These are phyloP conservation scores for Hypomesus transpacificus DNA, from an alignment of 2,113 vertebrate species.

Conservation along the genomic window DNA sequence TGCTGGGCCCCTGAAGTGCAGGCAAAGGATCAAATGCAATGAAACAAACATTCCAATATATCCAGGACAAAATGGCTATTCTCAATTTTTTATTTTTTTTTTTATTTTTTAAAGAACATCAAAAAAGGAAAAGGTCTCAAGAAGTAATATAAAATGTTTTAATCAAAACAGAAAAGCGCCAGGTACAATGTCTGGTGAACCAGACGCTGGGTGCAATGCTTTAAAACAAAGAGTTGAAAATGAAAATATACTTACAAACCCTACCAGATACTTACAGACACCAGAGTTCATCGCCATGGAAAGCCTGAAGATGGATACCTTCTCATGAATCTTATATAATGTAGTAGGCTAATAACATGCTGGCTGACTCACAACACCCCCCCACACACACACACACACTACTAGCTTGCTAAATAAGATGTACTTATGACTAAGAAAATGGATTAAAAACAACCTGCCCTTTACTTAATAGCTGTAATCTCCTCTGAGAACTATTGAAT, in stretches of 20 bases:
- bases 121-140: not conserved
- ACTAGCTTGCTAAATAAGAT: no score
- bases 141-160: conserved; percentile 50
- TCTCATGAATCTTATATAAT: not conserved
- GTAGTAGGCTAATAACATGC: no score
- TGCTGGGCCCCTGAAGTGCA: no score
- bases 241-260: conserved; percentile 34
- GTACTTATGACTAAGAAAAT: no score
- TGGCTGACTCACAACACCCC: no score
- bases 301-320: not conserved
- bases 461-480: no score
- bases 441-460: no score
- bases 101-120: no score
- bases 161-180: conserved; percentile 78
- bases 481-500: no score
- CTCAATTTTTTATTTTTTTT: no score
- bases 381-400: no score
- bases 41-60: not conserved
- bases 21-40: no score
- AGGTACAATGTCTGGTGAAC: conserved; percentile 85
- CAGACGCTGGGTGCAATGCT: conserved; percentile 96
- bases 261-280: conserved; percentile 7
- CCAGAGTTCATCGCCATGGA: conserved; percentile 17
- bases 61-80: not conserved
- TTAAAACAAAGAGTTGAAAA: conserved; percentile 37